phyloP scores from a whole-genome alignment of 37 sponge, comb jelly and placozoan genomes.

The Crambe crambe region DNA sequence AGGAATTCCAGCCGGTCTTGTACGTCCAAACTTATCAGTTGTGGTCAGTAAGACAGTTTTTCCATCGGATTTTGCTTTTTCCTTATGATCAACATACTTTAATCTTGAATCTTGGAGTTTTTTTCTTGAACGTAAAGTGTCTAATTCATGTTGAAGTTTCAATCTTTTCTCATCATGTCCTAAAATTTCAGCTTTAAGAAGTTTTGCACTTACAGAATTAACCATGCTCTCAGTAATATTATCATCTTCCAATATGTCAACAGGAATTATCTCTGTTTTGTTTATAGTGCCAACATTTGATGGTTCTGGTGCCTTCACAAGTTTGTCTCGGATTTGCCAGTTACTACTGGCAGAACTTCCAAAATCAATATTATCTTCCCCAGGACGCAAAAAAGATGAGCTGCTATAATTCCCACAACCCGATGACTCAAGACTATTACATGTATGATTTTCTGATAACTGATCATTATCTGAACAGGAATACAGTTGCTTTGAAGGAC shows the following conservation, averaged over 20 bases:
- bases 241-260: neutral
- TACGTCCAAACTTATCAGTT: slow-evolving; percentile 67
- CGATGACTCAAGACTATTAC: neutral
- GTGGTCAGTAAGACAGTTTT: slow-evolving; percentile 67
- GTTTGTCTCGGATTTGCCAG: neutral
- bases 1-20: slow-evolving; percentile 40
- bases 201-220: slow-evolving; percentile 79
- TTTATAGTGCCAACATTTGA: neutral
- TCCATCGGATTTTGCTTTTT: neutral
- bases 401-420: too few species aligned
- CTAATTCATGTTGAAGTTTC: slow-evolving; percentile 44
- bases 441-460: neutral
- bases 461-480: slow-evolving; percentile 5
- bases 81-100: neutral
- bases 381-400: neutral
- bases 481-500: neutral
- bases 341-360: neutral
- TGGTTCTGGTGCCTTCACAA: neutral
- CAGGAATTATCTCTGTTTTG: neutral
- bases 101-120: slow-evolving; percentile 2
- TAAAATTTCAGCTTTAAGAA: slow-evolving; percentile 86
- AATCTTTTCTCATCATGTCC: slow-evolving; percentile 63
- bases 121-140: slow-evolving; percentile 48
- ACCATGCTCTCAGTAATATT: slow-evolving; percentile 64
- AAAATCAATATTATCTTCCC: neutral